Evolutionary conservation across 1,140 invertebrate genomes (phyloP).

Genomic region (Ceratina calcarata): DNA sequence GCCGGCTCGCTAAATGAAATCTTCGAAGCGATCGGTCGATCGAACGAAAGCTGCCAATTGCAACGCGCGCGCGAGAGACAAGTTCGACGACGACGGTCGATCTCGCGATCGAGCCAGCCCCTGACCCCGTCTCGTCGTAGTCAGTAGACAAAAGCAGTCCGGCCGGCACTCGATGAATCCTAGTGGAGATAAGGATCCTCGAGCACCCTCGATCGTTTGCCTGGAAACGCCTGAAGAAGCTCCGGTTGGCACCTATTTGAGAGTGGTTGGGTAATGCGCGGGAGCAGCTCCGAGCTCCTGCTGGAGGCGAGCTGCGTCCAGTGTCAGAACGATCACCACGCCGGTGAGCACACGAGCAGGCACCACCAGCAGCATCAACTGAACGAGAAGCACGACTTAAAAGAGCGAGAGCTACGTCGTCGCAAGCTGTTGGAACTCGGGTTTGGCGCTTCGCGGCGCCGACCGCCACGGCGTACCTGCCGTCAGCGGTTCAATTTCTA

Average conservation of each 20-base stretch:
- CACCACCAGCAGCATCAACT: slow-evolving; percentile 37
- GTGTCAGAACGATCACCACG: slow-evolving; percentile 56
- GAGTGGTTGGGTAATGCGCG: slow-evolving; percentile 83
- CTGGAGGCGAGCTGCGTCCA: slow-evolving; percentile 82
- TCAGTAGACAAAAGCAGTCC: slow-evolving; percentile 36
- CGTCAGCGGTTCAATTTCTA: slow-evolving; percentile 89
- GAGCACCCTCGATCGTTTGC: slow-evolving; percentile 40
- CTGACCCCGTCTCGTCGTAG: slow-evolving; percentile 7
- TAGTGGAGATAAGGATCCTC: slow-evolving; percentile 50
- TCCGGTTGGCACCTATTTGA: slow-evolving; percentile 46
- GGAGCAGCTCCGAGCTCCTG: slow-evolving; percentile 91
- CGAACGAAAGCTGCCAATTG: slow-evolving; percentile 3
- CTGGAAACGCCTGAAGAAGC: slow-evolving; percentile 43
- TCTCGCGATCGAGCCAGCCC: slow-evolving; percentile 22
- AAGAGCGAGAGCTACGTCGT: slow-evolving; percentile 85
- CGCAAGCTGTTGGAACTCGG: slow-evolving; percentile 86
- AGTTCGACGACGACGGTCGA: background rate
- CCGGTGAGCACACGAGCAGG: slow-evolving; percentile 13
- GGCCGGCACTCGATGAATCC: slow-evolving; percentile 56
- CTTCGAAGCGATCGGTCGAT: background rate
- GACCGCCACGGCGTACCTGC: slow-evolving; percentile 84
- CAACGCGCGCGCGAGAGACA: background rate
- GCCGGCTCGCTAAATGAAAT: slow-evolving; percentile 32
- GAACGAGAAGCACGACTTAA: slow-evolving; percentile 64
- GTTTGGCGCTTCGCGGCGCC: slow-evolving; percentile 80